Evolutionary conservation across 1,140 invertebrate species (phyloP).

Genomic region (Ceratosolen solmsi): DNA sequence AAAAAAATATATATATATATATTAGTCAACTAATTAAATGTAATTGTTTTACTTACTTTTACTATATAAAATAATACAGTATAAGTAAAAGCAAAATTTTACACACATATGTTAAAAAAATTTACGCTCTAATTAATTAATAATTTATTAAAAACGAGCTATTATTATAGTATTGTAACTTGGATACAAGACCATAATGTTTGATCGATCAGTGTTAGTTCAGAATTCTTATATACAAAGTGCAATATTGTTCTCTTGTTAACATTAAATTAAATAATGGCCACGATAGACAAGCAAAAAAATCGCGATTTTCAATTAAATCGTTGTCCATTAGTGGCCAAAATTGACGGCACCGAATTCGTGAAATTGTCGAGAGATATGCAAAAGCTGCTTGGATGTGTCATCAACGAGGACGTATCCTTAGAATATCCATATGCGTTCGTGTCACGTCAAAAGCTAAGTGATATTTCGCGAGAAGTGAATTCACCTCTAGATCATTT

Average conservation of each 20-base stretch:
- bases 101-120: no score
- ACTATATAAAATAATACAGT: no score
- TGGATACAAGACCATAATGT: slow-evolving; percentile 38
- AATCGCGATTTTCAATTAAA: neutral
- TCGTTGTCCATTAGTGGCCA: slow-evolving; percentile 60
- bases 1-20: no score
- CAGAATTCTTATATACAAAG: neutral
- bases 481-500: slow-evolving; percentile 72
- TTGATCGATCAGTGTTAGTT: slow-evolving; percentile 57
- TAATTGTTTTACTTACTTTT: no score
- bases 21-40: no score
- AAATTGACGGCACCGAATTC: slow-evolving; percentile 60
- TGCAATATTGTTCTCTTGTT: no score
- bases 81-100: no score
- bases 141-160: no score
- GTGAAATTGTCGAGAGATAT: slow-evolving; percentile 56
- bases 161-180: no score
- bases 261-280: no score
- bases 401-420: slow-evolving; percentile 73
- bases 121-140: no score
- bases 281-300: neutral
- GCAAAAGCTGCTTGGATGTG: slow-evolving; percentile 61
- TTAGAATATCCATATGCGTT: slow-evolving; percentile 82
- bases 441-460: slow-evolving; percentile 75
- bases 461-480: slow-evolving; percentile 57